Percentiles rank a stretch among this genome's conserved stretches.
Evolutionary conservation across 2,113 vertebrate genomes (phyloP).

Genomic region (Chaetodon auriga): DNA sequence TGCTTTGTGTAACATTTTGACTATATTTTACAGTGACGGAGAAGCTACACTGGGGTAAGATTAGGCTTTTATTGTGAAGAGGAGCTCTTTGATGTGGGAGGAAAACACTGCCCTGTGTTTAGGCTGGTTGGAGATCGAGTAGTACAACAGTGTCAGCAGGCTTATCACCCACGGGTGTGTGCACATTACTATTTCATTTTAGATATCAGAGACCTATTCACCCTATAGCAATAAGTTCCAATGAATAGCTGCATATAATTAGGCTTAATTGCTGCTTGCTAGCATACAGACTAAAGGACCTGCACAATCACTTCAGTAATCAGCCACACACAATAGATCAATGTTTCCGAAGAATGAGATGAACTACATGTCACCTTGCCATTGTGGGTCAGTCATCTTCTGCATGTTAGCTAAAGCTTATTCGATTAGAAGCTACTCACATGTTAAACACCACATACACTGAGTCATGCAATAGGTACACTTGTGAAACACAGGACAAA

Average conservation of each 20-base stretch:
- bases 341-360: constrained; percentile 19
- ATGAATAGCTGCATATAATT: constrained; percentile 77
- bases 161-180: constrained; percentile 18
- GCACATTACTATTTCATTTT: constrained; percentile 42
- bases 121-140: constrained; percentile 26
- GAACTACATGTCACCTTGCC: constrained; percentile 15
- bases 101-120: constrained; percentile 37
- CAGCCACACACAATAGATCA: not conserved
- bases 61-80: constrained; percentile 24
- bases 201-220: constrained; percentile 48
- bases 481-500: too few species aligned
- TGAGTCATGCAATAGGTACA: not conserved
- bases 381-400: not conserved
- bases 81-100: constrained; percentile 39
- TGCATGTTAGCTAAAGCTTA: constrained; percentile 2
- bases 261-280: constrained; percentile 56
- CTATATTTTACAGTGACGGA: not conserved
- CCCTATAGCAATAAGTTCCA: constrained; percentile 53
- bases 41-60: constrained; percentile 9
- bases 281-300: constrained; percentile 29
- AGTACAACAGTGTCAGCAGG: constrained; percentile 47
- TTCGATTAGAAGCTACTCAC: not conserved
- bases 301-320: constrained; percentile 9
- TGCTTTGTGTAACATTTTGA: constrained; percentile 6
- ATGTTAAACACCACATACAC: not conserved